phyloP scores from a whole-genome alignment of 2,797 vertebrate species.

The Heteromormyrus szaboi region DNA sequence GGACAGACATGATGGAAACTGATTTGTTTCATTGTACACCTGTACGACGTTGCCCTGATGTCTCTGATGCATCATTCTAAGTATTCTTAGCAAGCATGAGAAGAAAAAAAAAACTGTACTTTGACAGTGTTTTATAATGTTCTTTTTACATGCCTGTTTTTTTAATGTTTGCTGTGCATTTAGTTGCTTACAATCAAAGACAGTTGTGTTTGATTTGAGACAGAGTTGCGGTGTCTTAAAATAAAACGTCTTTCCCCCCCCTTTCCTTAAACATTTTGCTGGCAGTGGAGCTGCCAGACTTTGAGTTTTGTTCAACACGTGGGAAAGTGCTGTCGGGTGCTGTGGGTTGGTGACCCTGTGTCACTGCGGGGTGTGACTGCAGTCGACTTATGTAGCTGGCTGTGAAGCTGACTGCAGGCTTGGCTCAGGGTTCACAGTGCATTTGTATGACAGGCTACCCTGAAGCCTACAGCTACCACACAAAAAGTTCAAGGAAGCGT shows the following conservation, averaged over 20 bases:
- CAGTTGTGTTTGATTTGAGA: conserved; percentile 10
- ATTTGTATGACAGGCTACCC: not conserved
- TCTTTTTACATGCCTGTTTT: not conserved
- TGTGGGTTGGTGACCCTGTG: not conserved
- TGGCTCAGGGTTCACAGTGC: not conserved
- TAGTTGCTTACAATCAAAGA: conserved; percentile 2
- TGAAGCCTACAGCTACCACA: not conserved
- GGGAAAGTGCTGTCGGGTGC: not conserved
- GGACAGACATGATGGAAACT: not conserved
- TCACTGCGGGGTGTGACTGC: not conserved
- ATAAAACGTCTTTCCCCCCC: not conserved
- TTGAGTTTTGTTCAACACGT: not conserved
- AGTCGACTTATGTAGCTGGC: not conserved
- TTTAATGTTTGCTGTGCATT: not conserved
- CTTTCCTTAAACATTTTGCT: not conserved
- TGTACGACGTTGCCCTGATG: not conserved
- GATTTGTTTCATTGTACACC: not conserved
- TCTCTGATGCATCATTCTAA: conserved; percentile 12
- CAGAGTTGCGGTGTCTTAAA: conserved; percentile 5
- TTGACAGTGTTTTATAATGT: conserved; percentile 15
- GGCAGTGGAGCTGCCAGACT: not conserved
- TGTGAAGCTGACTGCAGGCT: not conserved
- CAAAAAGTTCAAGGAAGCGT: not conserved
- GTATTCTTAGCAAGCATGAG: not conserved
- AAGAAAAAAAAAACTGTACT: conserved; percentile 2